Conservation (phyloP, 2,797 vertebrate genomes). For the Aulostomus chinensis region DNA sequence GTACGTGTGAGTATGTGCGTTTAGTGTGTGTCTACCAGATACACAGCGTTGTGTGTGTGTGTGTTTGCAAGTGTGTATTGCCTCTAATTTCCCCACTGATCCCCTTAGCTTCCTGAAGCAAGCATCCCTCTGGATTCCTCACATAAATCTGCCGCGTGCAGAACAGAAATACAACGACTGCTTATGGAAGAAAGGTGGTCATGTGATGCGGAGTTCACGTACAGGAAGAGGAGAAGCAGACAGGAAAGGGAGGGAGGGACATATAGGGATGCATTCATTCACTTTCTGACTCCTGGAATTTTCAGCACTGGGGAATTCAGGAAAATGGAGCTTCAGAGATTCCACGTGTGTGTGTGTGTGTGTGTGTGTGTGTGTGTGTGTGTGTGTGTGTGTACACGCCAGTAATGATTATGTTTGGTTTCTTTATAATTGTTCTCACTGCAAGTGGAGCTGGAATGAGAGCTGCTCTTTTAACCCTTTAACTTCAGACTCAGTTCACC, state of each 20-base stretch:
- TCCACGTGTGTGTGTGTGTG: too few relatives aligned
- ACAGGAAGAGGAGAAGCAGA: conserved; percentile 50
- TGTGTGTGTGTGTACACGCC: too few relatives aligned
- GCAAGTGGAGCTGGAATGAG: too few relatives aligned
- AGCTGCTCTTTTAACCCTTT: too few relatives aligned
- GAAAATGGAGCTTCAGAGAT: conserved; percentile 8
- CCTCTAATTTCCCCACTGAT: conserved; percentile 38
- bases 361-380: too few relatives aligned
- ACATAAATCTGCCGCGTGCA: conserved; percentile 48
- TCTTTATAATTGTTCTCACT: too few relatives aligned
- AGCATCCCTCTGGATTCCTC: conserved; percentile 53
- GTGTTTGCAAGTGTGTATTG: conserved; percentile 15
- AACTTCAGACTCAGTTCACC: too few relatives aligned
- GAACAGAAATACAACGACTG: conserved; percentile 42
- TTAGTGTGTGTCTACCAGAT: conserved; percentile 26
- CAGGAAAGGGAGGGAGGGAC: conserved; percentile 38
- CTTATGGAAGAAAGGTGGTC: conserved; percentile 26
- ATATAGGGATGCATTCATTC: conserved; percentile 58
- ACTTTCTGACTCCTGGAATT: conserved; percentile 31
- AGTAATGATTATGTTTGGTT: too few relatives aligned
- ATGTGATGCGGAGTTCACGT: conserved; percentile 29
- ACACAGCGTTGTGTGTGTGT: conserved; percentile 10
- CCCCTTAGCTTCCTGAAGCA: conserved; percentile 60
- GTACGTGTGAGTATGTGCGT: conserved; percentile 36
- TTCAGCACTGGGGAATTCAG: conserved; percentile 24